A percentile compares a stretch with the other conserved stretches of the same genome.
Evolutionary conservation across 2,797 vertebrate genomes (phyloP).

Genomic region (Syngnathus acus): DNA sequence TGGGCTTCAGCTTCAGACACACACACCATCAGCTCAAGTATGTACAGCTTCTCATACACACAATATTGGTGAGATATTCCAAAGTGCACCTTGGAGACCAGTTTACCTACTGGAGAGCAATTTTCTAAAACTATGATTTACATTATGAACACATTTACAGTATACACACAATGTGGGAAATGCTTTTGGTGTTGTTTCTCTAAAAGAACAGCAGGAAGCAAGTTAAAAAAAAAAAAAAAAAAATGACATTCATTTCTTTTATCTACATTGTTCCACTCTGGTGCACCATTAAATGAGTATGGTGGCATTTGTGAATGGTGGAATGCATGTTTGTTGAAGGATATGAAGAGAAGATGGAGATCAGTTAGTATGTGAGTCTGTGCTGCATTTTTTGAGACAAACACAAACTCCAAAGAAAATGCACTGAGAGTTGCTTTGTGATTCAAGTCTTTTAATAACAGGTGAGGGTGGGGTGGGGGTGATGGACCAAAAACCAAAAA

Average conservation of each 20-base stretch:
- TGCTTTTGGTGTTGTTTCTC: neutral
- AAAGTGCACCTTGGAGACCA: too few species aligned
- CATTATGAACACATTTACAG: neutral
- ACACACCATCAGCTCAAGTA: too few species aligned
- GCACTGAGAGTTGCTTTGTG: neutral
- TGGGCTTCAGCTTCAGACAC: neutral
- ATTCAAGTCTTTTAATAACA: constrained; percentile 7
- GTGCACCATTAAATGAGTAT: neutral
- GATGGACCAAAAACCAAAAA: neutral
- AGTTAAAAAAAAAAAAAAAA: neutral
- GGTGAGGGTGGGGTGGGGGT: neutral
- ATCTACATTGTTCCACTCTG: neutral
- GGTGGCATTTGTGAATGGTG: neutral
- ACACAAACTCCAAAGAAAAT: neutral
- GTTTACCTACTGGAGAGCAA: neutral
- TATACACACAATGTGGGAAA: neutral
- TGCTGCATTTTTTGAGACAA: neutral
- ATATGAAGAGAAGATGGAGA: neutral
- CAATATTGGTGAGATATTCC: too few species aligned
- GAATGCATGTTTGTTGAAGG: neutral
- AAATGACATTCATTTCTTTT: neutral
- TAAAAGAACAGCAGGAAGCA: neutral
- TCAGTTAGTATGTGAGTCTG: neutral
- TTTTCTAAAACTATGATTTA: neutral
- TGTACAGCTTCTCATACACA: too few species aligned